Percentiles rank a stretch among this genome's conserved stretches.
phyloP scores from a whole-genome alignment of 1,140 invertebrate species.

The Neotoxoptera formosana region DNA sequence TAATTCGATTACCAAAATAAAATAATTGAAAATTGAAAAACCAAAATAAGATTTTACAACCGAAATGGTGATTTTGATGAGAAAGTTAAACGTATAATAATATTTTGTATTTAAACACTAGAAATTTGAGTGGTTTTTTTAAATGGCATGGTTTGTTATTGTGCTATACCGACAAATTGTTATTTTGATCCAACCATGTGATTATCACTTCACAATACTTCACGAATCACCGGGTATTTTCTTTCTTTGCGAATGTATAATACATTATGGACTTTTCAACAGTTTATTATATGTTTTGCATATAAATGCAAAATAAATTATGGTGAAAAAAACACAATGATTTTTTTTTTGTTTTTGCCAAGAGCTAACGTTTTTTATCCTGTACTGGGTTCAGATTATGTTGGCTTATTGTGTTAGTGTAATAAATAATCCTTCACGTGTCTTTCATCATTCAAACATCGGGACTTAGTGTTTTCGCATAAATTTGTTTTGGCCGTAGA shows the following conservation, averaged over 20 bases:
- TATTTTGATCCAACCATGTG: neutral
- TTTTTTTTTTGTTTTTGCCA: neutral
- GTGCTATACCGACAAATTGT: neutral
- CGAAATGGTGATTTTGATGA: too few species aligned
- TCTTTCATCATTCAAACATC: slow-evolving; percentile 11
- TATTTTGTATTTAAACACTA: neutral
- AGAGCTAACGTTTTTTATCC: neutral
- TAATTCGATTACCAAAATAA: neutral
- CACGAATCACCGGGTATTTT: too few species aligned
- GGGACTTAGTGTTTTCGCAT: neutral
- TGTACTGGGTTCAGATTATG: neutral
- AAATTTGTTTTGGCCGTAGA: neutral
- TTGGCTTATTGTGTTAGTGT: slow-evolving; percentile 7
- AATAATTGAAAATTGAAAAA: too few species aligned
- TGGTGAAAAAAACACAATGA: neutral
- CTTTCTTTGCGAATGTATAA: too few species aligned
- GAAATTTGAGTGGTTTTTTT: neutral
- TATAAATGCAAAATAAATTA: neutral
- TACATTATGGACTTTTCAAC: too few species aligned
- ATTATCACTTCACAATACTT: neutral
- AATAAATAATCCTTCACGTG: slow-evolving; percentile 25
- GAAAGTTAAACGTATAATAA: neutral
- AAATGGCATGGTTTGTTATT: neutral
- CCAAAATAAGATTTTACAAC: too few species aligned
- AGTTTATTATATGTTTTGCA: neutral